Percentiles rank a stretch among this genome's conserved stretches.
Conservation (phyloP, 2,888 invertebrate species). For the Empis stercorea region DNA sequence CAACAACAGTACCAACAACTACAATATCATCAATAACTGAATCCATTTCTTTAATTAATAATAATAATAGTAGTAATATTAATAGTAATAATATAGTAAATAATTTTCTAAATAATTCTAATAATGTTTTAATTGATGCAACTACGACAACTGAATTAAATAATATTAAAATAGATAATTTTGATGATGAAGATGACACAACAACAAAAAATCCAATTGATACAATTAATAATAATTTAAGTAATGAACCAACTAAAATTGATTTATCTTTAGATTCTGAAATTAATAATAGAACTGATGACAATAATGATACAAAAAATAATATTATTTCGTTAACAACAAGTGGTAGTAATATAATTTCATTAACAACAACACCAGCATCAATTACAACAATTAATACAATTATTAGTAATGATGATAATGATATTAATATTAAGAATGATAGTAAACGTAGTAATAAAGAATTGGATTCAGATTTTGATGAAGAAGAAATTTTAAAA, state of each 20-base stretch:
- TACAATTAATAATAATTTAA: background rate
- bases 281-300: background rate
- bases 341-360: background rate
- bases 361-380: background rate
- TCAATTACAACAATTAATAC: background rate
- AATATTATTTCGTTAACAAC: background rate
- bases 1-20: slow-evolving; percentile 4
- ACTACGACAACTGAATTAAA: slow-evolving; percentile 14
- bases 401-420: background rate
- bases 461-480: slow-evolving; percentile 17
- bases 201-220: background rate
- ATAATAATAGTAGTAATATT: slow-evolving; percentile 8
- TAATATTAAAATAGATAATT: background rate
- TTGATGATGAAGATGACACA: background rate
- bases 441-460: background rate
- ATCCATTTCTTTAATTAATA: slow-evolving; percentile 2
- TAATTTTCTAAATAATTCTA: background rate
- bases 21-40: slow-evolving; percentile 11
- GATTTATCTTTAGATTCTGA: background rate
- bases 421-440: background rate
- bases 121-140: slow-evolving; percentile 16
- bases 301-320: background rate
- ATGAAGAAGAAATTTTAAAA: slow-evolving; percentile 28
- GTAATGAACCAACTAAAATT: no score
- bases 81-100: background rate